Evolutionary conservation across 1,140 invertebrate genomes (phyloP).

Genomic region (Nilaparvata lugens): DNA sequence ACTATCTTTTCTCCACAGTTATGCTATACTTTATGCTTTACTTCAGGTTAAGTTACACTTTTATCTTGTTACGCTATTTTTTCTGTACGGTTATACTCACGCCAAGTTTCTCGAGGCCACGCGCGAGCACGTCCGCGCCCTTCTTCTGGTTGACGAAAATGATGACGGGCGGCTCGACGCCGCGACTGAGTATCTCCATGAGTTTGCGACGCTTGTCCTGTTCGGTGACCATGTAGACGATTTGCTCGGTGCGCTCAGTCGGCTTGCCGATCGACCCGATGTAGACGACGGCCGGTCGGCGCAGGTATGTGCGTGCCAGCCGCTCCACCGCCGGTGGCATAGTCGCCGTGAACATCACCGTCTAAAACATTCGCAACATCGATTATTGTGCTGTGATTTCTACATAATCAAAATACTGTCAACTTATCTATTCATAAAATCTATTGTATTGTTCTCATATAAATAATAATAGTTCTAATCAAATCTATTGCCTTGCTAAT

Average conservation of each 20-base stretch:
- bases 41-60: too few relatives aligned
- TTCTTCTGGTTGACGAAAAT: conserved; percentile 99
- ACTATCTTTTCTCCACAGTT: too few relatives aligned
- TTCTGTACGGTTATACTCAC: conserved; percentile 43
- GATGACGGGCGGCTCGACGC: conserved; percentile 93
- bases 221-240: conserved; percentile 91
- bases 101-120: conserved; percentile 93
- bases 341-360: conserved; percentile 99
- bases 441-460: too few relatives aligned
- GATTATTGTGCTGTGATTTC: too few relatives aligned
- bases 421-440: too few relatives aligned
- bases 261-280: conserved; percentile 98
- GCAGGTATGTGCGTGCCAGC: conserved; percentile 86
- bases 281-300: conserved; percentile 94
- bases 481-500: too few relatives aligned
- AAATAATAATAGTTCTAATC: too few relatives aligned
- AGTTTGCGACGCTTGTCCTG: conserved; percentile 87
- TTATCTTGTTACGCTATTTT: too few relatives aligned
- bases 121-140: conserved; percentile 95
- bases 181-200: conserved; percentile 74
- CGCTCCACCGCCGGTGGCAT: conserved; percentile 98
- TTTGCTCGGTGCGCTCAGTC: conserved; percentile 95
- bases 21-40: too few relatives aligned
- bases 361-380: conserved; percentile 43
- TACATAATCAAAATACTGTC: too few relatives aligned